phyloP scores from a whole-genome alignment of 2,113 vertebrate species.

The Trachemys scripta region DNA sequence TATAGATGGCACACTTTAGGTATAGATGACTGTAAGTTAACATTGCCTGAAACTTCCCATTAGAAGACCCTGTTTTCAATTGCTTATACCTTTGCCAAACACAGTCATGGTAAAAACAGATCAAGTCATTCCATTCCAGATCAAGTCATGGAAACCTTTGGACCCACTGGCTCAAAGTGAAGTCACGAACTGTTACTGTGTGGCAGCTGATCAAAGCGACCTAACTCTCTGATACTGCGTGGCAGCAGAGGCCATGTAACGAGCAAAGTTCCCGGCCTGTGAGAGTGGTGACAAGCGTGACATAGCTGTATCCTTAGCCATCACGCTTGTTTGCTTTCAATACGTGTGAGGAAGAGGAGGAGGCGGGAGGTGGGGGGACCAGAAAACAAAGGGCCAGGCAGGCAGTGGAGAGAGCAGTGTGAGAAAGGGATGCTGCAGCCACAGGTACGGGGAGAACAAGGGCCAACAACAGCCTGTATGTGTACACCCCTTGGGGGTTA shows the following conservation, averaged over 20 bases:
- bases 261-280: accelerated
- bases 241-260: not conserved
- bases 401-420: not conserved
- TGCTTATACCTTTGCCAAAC: not conserved
- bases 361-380: not conserved
- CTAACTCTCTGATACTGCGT: not conserved
- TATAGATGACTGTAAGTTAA: not conserved
- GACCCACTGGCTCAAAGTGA: not conserved
- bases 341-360: not conserved
- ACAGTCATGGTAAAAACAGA: no score
- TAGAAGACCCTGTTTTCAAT: not conserved
- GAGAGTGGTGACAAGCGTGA: not conserved
- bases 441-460: not conserved
- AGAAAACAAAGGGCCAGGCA: not conserved
- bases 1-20: not conserved
- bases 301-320: not conserved
- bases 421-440: not conserved
- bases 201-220: no score
- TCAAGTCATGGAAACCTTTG: no score
- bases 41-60: not conserved
- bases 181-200: no score
- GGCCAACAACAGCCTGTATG: not conserved
- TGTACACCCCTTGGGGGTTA: no score
- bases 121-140: no score
- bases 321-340: not conserved